phyloP scores from a whole-genome alignment of 2,888 invertebrate genomes.

The Pomacea canaliculata region DNA sequence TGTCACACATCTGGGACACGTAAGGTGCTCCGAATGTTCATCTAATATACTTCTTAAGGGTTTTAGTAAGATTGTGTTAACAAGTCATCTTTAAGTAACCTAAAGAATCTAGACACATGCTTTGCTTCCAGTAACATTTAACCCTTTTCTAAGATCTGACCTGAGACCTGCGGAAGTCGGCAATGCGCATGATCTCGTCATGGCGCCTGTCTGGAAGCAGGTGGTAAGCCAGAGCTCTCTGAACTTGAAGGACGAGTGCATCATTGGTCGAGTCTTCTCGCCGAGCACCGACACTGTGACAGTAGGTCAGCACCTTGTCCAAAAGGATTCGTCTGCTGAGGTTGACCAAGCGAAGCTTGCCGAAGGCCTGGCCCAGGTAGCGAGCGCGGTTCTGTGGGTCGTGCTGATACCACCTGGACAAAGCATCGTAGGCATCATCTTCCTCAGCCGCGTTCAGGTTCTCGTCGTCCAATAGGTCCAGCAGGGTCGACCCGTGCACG shows the following conservation, averaged over 20 bases:
- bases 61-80: too few species aligned
- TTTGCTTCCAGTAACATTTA: too few species aligned
- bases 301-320: conserved; percentile 9
- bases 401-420: conserved; percentile 18
- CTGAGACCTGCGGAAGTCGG: conserved; percentile 16
- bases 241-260: not conserved
- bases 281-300: not conserved
- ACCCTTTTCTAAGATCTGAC: not conserved
- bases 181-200: conserved; percentile 6
- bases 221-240: conserved; percentile 19
- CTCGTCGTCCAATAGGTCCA: conserved; percentile 5
- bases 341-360: conserved; percentile 12
- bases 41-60: too few species aligned
- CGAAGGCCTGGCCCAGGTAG: conserved; percentile 1
- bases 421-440: conserved; percentile 20
- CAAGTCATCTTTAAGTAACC: too few species aligned
- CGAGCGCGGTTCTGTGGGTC: conserved; percentile 2
- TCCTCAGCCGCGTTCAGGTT: conserved; percentile 15
- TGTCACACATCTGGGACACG: too few species aligned
- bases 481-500: not conserved
- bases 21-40: too few species aligned
- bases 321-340: conserved; percentile 4
- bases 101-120: too few species aligned
- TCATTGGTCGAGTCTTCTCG: not conserved
- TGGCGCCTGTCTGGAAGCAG: conserved; percentile 23